These are phyloP conservation scores for Acrossocheilus wenchowensis DNA, from an alignment of 2,797 vertebrate species.

Conservation along the genomic window DNA sequence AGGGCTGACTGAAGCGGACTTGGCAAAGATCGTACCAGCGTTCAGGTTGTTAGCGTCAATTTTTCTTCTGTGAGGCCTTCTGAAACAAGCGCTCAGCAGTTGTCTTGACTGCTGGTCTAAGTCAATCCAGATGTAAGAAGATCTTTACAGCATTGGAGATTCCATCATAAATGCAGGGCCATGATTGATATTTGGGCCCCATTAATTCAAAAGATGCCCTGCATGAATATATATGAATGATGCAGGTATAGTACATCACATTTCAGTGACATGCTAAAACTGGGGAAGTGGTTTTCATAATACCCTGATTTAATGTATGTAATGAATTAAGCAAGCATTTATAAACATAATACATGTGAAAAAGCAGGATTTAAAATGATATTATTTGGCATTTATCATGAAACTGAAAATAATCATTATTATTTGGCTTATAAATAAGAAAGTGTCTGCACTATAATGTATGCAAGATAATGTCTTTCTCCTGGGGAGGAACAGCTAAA, in stretches of 20 bases:
- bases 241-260: not conserved
- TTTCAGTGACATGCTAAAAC: not conserved
- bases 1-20: not conserved
- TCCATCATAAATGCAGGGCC: conserved; percentile 5
- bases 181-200: not conserved
- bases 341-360: not conserved
- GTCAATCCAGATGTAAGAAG: conserved; percentile 1
- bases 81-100: not conserved
- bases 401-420: conserved; percentile 24
- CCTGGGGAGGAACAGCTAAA: conserved; percentile 5
- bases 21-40: not conserved
- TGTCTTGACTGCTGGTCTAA: not conserved
- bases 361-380: conserved; percentile 22
- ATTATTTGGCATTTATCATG: conserved; percentile 35
- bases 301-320: not conserved
- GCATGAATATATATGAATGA: conserved; percentile 8
- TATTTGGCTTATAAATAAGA: conserved; percentile 52
- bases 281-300: not conserved
- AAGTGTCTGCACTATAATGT: not conserved
- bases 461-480: conserved; percentile 13
- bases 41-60: not conserved
- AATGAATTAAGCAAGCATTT: not conserved
- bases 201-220: not conserved
- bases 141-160: not conserved
- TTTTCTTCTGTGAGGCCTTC: not conserved